Evolutionary conservation across 2,888 invertebrate genomes (phyloP).

Genomic region (Drosophila mayaguana): DNA sequence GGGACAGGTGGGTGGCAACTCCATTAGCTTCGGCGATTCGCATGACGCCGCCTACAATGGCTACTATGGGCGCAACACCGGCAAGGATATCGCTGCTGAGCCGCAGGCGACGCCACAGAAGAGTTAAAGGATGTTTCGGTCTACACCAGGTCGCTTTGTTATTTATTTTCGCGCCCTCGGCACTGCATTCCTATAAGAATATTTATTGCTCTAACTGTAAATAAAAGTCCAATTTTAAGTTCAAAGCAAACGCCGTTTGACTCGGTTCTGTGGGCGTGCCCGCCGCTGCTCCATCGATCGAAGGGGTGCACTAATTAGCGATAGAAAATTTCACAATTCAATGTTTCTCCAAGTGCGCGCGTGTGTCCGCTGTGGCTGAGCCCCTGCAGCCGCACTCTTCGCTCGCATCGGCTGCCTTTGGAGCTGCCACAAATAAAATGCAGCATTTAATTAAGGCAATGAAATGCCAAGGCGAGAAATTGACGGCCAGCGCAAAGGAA

Average conservation of each 20-base stretch:
- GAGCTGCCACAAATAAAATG: constrained; percentile 68
- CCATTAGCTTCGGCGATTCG: constrained; percentile 88
- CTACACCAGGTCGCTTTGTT: constrained; percentile 43
- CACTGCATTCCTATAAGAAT: constrained; percentile 74
- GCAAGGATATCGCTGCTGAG: constrained; percentile 84
- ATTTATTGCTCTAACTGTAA: constrained; percentile 71
- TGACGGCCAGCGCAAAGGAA: constrained; percentile 59
- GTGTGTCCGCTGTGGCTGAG: not conserved
- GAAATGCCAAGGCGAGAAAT: constrained; percentile 73
- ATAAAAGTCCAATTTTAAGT: constrained; percentile 61
- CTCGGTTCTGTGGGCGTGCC: not conserved
- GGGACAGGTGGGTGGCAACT: constrained; percentile 69
- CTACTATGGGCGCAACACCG: constrained; percentile 88
- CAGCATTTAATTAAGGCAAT: constrained; percentile 77
- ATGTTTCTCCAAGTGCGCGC: constrained; percentile 53
- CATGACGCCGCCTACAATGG: constrained; percentile 91
- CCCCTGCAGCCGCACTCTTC: constrained; percentile 28
- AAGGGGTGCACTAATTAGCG: constrained; percentile 55
- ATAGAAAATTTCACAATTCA: constrained; percentile 66
- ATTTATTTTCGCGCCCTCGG: constrained; percentile 55
- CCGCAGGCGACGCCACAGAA: constrained; percentile 50
- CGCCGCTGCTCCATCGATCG: not conserved
- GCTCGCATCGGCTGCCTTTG: constrained; percentile 41
- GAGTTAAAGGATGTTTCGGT: constrained; percentile 40
- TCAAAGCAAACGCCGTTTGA: constrained; percentile 27